Percentiles rank a stretch among this genome's conserved stretches.
Evolutionary conservation across 1,140 invertebrate genomes (phyloP).

Genomic region (Micrasema longulum): DNA sequence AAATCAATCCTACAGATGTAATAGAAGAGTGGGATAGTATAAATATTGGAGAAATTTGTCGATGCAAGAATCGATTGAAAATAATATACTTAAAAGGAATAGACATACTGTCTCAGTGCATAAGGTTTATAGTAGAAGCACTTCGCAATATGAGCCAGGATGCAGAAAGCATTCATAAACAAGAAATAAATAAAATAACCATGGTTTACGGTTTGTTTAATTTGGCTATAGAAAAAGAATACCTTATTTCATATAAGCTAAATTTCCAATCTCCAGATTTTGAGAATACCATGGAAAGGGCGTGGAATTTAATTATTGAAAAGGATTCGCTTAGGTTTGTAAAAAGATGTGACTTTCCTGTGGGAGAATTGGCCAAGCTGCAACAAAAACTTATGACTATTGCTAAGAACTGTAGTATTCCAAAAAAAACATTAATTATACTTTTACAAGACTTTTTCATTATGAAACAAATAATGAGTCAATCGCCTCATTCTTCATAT

Average conservation of each 20-base stretch:
- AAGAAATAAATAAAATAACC: conserved; percentile 11
- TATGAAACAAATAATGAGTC: background rate
- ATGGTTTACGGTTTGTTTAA: conserved; percentile 14
- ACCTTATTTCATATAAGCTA: conserved; percentile 3
- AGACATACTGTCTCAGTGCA: conserved; percentile 8
- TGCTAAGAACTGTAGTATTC: conserved; percentile 37
- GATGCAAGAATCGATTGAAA: conserved; percentile 12
- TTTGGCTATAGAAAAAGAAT: conserved; percentile 27
- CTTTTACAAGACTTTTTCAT: conserved; percentile 40
- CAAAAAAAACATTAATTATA: conserved; percentile 25
- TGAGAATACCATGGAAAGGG: conserved; percentile 2
- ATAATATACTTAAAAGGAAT: conserved; percentile 21
- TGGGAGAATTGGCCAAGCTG: conserved; percentile 21
- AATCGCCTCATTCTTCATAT: background rate
- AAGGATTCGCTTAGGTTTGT: conserved; percentile 9
- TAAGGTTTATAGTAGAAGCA: conserved; percentile 11
- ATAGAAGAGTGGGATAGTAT: conserved; percentile 14
- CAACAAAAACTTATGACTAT: conserved; percentile 20
- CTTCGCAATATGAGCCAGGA: background rate
- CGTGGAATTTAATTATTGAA: conserved; percentile 26
- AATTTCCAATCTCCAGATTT: conserved; percentile 12
- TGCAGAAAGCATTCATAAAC: background rate
- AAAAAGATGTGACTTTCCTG: conserved; percentile 30
- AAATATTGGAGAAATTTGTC: conserved; percentile 21
- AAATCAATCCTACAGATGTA: background rate